Evolutionary conservation across 2,113 vertebrate species (phyloP), one percentile per base, ranked within the genome.

Genomic region (Notothenia rossii): DNA sequence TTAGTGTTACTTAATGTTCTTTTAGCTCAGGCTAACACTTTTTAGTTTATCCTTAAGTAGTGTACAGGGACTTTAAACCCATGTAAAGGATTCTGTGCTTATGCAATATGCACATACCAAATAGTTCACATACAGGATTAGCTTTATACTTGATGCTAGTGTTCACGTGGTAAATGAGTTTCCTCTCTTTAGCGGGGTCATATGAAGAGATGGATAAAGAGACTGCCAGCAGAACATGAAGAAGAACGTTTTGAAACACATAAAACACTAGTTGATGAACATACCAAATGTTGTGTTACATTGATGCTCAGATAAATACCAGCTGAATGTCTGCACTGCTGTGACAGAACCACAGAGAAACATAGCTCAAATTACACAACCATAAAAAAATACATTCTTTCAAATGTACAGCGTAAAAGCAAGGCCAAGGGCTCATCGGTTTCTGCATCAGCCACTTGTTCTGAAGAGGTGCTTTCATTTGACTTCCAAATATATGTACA

Each of bases 311-410:
- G 36, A 40, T 7, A 29, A 29, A 29, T 29, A 29, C 29, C 36
- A 40, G 36, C 36, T 40, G 36, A 1, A 6, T 40, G 36, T 7
- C 4, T 43, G 55, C 29, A 17, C 75, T 77, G 81, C 75, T 73
- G 75, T 68, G 51, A 68, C 56, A 77, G 81, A 68, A 68, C 75
- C 69, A 73, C 2, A 66, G 62, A 66, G 18, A 18, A 29, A 51
- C 4, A 43, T 11, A 72, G 48, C 61, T 40, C 4, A n/a, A 29
- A 50, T 60, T 54, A 61, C 74, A 83, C 74, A 62, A 62, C 40
- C 56, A 58, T 68, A 78, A 56, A 73, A 83, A 78, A 78, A 77
- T 55, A 77, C 36, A 83, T 77, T 72, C 68, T 83, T 43, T 55
- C 43, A 71, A 54, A 50, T 49, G 43, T 56, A 58, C 43, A 68